Percentiles rank a stretch among this genome's conserved stretches.
Conservation (phyloP, 2,888 invertebrate genomes). For the Acholoe squamosa region DNA sequence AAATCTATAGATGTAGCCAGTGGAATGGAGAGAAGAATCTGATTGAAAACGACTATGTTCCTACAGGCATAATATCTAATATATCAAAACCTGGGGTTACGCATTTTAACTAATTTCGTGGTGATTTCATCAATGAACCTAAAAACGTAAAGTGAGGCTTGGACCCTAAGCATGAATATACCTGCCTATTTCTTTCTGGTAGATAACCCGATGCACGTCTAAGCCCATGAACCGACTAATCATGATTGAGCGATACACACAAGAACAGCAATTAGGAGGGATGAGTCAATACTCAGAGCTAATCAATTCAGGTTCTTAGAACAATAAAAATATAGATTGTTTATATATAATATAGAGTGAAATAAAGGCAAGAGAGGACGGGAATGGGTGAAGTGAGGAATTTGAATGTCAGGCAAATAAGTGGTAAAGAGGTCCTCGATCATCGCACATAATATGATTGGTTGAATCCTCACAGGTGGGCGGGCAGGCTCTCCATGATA, state of each 20-base stretch:
- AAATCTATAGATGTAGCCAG: too few relatives aligned
- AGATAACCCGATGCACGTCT: background rate
- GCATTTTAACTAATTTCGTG: too few relatives aligned
- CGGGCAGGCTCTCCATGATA: background rate
- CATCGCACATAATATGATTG: background rate
- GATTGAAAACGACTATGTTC: too few relatives aligned
- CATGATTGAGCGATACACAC: background rate
- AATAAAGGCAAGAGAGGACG: constrained; percentile 24
- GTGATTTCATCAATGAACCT: background rate
- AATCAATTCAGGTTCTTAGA: background rate
- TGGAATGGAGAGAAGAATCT: too few relatives aligned
- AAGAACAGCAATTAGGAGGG: background rate
- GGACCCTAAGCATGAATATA: background rate
- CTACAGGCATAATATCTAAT: too few relatives aligned
- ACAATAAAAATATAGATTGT: constrained; percentile 3
- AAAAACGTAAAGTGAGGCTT: background rate
- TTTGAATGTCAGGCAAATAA: background rate
- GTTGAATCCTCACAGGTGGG: background rate
- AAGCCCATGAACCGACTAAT: background rate
- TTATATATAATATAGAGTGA: constrained; percentile 13
- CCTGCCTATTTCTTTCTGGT: background rate
- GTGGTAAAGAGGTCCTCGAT: background rate
- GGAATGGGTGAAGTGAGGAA: background rate
- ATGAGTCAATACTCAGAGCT: background rate
- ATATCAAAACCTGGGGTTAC: too few relatives aligned